Conservation (phyloP, 2,113 vertebrate genomes). For the Phylloscopus trochilus region DNA sequence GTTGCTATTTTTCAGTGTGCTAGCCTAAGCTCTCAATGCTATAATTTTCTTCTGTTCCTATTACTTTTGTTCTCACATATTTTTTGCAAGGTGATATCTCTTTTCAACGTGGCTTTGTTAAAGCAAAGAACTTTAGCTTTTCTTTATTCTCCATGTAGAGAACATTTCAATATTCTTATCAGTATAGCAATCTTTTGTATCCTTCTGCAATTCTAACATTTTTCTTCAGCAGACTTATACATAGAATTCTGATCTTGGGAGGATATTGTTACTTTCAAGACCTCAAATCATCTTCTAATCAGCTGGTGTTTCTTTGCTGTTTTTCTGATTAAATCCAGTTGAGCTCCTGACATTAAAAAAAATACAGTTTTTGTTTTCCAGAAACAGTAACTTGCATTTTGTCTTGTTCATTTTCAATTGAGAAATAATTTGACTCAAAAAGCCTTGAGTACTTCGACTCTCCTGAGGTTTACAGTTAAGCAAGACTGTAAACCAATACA, state of each 20-base stretch:
- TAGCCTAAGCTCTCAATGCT: background rate
- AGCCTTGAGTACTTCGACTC: background rate
- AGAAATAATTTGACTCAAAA: background rate
- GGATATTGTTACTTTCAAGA: background rate
- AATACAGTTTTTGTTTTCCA: background rate
- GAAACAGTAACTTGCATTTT: background rate
- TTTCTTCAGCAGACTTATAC: background rate
- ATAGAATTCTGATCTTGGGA: background rate
- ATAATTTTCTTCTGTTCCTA: background rate
- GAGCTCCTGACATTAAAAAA: background rate
- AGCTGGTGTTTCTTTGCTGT: background rate
- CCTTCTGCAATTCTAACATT: background rate
- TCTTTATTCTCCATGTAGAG: background rate
- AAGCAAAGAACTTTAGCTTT: background rate
- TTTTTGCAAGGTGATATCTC: background rate
- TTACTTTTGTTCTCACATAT: background rate
- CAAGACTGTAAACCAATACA: background rate
- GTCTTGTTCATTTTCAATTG: background rate
- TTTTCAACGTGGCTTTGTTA: background rate
- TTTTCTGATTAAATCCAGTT: background rate
- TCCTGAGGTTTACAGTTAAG: background rate
- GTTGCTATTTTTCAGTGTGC: background rate
- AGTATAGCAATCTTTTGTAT: background rate
- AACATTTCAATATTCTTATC: background rate
- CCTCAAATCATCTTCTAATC: background rate